phyloP scores from a whole-genome alignment of 53 echinoderm and acorn worm genomes.

The Hippasteria phrygiana region DNA sequence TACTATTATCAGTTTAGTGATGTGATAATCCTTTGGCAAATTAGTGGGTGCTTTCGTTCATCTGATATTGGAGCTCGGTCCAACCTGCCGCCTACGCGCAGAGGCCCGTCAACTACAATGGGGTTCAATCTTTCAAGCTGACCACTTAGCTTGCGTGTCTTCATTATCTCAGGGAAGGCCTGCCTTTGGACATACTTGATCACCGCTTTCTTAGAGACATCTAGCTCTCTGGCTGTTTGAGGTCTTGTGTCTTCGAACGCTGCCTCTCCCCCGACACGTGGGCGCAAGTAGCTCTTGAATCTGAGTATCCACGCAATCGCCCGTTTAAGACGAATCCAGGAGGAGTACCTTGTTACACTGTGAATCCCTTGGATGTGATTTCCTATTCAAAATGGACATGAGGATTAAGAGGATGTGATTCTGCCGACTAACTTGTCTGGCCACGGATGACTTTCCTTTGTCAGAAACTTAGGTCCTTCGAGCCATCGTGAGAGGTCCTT shows the following conservation, averaged over 20 bases:
- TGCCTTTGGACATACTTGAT: conserved; percentile 45
- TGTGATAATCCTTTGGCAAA: conserved; percentile 55
- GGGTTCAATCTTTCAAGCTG: conserved; percentile 39
- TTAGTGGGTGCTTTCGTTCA: conserved; percentile 53
- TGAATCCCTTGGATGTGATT: too few relatives aligned
- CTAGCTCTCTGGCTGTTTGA: conserved; percentile 38
- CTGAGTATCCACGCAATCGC: conserved; percentile 48
- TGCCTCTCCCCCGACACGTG: neutral
- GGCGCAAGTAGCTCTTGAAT: neutral
- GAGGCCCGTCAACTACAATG: conserved; percentile 21
- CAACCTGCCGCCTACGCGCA: conserved; percentile 63
- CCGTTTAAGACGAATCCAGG: conserved; percentile 54
- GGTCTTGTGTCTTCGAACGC: neutral
- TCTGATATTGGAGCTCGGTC: conserved; percentile 10
- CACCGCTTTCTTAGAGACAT: conserved; percentile 46
- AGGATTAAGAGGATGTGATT: too few relatives aligned
- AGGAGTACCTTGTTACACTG: too few relatives aligned
- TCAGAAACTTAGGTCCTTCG: conserved; percentile 55
- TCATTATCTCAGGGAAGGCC: neutral
- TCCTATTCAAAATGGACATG: too few relatives aligned
- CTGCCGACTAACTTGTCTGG: conserved; percentile 25
- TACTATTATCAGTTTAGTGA: neutral
- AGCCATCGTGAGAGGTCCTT: conserved; percentile 52
- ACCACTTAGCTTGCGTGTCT: neutral
- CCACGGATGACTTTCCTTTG: conserved; percentile 41